These are phyloP conservation scores for Turdus rufiventris DNA, from an alignment of 2,113 vertebrate species.

Conservation along the genomic window DNA sequence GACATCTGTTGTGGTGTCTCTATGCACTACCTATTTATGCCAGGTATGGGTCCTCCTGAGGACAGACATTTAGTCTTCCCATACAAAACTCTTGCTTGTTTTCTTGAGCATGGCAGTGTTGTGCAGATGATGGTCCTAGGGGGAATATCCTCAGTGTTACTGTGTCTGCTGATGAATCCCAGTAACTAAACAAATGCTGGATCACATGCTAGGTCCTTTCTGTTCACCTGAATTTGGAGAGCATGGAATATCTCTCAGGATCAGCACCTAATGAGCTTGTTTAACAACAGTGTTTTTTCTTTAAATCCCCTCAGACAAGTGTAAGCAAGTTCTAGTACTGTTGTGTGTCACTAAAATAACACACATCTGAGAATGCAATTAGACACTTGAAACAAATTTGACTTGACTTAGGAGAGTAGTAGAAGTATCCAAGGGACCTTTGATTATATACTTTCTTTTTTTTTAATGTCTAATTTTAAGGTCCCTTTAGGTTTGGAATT, in stretches of 20 bases:
- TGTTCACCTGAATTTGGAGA: not conserved
- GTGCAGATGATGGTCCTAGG: not conserved
- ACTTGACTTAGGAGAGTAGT: not conserved
- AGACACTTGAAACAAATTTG: conserved; percentile 20
- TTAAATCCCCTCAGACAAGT: not conserved
- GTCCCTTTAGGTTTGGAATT: conserved; percentile 16
- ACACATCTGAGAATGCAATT: not conserved
- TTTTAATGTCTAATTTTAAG: not conserved
- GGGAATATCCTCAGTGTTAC: not conserved
- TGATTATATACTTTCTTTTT: not conserved
- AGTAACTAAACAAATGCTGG: not conserved
- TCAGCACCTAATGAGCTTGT: not conserved
- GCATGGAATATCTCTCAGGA: not conserved
- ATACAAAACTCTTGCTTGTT: not conserved
- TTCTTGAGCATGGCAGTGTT: not conserved
- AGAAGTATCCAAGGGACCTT: not conserved
- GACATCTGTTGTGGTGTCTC: not conserved
- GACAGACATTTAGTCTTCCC: not conserved
- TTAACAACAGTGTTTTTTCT: not conserved
- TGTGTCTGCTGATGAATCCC: not conserved
- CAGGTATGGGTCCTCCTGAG: not conserved
- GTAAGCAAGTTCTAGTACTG: not conserved
- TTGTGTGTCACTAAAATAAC: not conserved
- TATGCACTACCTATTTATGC: not conserved
- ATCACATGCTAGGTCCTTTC: not conserved